Evolutionary conservation across 2,888 invertebrate species (phyloP).

Genomic region (Polyommatus icarus): DNA sequence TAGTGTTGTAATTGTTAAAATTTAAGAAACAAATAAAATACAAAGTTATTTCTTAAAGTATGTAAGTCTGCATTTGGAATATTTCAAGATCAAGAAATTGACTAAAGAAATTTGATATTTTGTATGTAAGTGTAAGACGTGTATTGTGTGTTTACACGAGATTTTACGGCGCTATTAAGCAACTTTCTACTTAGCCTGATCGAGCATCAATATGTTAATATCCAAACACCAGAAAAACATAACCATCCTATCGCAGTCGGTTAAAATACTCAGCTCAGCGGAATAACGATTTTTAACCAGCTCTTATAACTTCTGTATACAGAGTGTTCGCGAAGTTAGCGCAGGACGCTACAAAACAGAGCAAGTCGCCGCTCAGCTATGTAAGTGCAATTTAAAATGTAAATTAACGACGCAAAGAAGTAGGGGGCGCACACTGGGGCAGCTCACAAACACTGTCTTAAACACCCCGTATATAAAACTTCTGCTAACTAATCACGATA

Average conservation of each 20-base stretch:
- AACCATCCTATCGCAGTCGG: not conserved
- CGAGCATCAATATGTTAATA: no score
- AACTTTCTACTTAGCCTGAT: no score
- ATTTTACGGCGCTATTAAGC: no score
- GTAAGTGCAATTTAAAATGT: conserved; percentile 82
- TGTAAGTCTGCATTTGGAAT: no score
- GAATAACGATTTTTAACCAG: conserved; percentile 35
- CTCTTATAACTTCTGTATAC: conserved; percentile 44
- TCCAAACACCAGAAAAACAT: not conserved
- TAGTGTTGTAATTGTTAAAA: no score
- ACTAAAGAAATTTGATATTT: no score
- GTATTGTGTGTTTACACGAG: no score
- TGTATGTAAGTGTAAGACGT: no score
- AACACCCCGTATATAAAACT: conserved; percentile 51
- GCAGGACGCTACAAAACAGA: conserved; percentile 68
- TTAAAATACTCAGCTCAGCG: not conserved
- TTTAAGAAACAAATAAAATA: no score
- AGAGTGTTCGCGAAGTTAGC: conserved; percentile 44
- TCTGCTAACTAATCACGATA: not conserved
- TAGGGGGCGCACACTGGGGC: conserved; percentile 61
- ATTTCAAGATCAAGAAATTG: no score
- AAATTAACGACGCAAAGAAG: conserved; percentile 81
- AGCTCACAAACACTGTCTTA: conserved; percentile 69
- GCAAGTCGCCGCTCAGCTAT: conserved; percentile 73
- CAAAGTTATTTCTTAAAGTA: no score